Evolutionary conservation across 37 sponge, comb jelly and placozoan genomes (phyloP), one percentile per base, ranked within the genome.

Genomic region (Amphimedon queenslandica): DNA sequence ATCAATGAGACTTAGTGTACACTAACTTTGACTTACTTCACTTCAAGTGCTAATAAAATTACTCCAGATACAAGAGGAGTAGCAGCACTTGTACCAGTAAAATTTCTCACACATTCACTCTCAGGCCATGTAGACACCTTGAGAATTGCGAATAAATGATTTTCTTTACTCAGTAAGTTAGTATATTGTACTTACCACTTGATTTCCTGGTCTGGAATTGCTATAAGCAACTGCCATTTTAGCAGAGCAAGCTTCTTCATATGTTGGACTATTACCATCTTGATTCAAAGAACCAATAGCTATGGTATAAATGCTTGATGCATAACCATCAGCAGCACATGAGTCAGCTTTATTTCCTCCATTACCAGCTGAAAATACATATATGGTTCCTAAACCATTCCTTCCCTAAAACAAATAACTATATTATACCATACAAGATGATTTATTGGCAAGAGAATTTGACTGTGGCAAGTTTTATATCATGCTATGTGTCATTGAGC

Each of bases 291-390:
- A 71, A 0, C 94, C 88, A 34, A 97, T 76, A 20, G 89, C 81
- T 28, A 97, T 77, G 27, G 98, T 93, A 79, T 91, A 97, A 57
- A 94, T 91, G 37, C 82, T 79, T 69, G 71, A 77, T 11, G 80
- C 82, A 64, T 93, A 97, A 35, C 98, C 98, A 75, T 97, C 98
- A 51, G 90, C 90, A 43, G 85, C 90, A 65, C 98, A 97, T 24
- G 82, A 84, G 71, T 97, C 98, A 37, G 36, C 64, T 23, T 82
- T 51, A 11, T 35, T 42, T 33, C 98, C 98, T 16, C 98, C 98
- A 82, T 97, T 97, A 0, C 98, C 98, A 76, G 92, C 83, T 23
- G 98, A 91, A 92, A 93, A 97, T 57, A 96, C 88, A 63, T 80
- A 96, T 30, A 96, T 84, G 24, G 77, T 74, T 2, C 98, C 98